Percentiles rank a stretch among this genome's conserved stretches.
Conservation (phyloP, 2,888 invertebrate species). For the Drosophila melanocephala region DNA sequence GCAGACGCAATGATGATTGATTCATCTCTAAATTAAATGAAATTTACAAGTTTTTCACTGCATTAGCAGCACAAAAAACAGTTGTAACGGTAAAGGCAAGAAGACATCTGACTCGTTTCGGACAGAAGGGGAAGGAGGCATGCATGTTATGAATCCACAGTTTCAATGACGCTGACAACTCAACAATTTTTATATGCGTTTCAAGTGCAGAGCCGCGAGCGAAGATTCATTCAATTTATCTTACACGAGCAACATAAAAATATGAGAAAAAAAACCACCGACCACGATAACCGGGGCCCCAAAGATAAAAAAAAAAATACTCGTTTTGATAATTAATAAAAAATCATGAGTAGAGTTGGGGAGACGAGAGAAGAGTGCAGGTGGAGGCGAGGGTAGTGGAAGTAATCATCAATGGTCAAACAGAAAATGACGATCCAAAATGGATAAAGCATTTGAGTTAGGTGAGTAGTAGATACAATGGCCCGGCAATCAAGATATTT, state of each 20-base stretch:
- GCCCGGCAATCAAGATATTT: slow-evolving; percentile 48
- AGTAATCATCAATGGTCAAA: slow-evolving; percentile 55
- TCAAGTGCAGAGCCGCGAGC: slow-evolving; percentile 63
- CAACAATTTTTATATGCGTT: slow-evolving; percentile 77
- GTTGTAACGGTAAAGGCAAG: slow-evolving; percentile 45
- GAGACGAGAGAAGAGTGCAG: background rate
- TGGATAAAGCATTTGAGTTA: slow-evolving; percentile 28
- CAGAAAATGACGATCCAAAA: slow-evolving; percentile 41
- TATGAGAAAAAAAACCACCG: slow-evolving; percentile 5
- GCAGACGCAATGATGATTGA: slow-evolving; percentile 72
- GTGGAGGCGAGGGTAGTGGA: background rate
- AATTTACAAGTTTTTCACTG: slow-evolving; percentile 64
- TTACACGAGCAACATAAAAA: slow-evolving; percentile 54
- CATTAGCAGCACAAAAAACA: slow-evolving; percentile 35
- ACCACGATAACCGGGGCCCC: slow-evolving; percentile 26
- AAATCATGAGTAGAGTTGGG: slow-evolving; percentile 20
- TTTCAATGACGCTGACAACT: slow-evolving; percentile 60
- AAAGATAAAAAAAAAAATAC: slow-evolving; percentile 61
- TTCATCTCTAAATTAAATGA: slow-evolving; percentile 73
- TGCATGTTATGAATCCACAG: slow-evolving; percentile 9
- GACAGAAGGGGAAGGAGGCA: background rate
- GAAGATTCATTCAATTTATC: slow-evolving; percentile 73
- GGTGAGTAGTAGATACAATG: slow-evolving; percentile 27
- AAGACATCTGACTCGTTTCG: background rate
- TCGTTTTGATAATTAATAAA: slow-evolving; percentile 71